phyloP scores from a whole-genome alignment of 2,113 vertebrate species.

The Syrmaticus mikado region DNA sequence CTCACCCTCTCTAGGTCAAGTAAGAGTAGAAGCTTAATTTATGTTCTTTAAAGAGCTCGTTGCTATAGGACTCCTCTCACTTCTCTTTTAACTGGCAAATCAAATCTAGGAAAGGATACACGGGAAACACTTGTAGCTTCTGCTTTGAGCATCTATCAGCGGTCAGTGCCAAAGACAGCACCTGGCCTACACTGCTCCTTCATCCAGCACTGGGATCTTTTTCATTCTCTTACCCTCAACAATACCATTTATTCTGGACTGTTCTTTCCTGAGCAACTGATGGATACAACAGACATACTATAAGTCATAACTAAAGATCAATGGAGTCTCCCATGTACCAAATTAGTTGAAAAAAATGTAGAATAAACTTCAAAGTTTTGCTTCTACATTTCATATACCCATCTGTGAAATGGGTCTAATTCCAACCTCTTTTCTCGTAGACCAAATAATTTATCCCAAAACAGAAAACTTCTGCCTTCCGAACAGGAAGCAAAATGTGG shows the following conservation, averaged over 20 bases:
- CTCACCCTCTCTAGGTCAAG: background rate
- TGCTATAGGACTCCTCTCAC: constrained; percentile 12
- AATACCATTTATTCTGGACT: background rate
- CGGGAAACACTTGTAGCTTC: background rate
- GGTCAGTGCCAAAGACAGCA: background rate
- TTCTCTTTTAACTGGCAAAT: background rate
- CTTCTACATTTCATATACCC: background rate
- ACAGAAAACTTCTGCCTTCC: background rate
- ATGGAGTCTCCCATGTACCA: background rate
- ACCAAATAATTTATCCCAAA: background rate
- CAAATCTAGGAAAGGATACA: background rate
- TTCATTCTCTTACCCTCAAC: background rate
- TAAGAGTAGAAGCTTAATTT: constrained; percentile 24
- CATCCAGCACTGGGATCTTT: background rate
- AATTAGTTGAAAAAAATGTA: background rate
- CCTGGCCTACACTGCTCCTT: background rate
- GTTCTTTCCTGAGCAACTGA: background rate
- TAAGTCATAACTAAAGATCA: background rate
- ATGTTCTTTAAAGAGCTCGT: constrained; percentile 19
- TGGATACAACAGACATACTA: background rate
- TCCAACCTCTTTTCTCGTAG: background rate
- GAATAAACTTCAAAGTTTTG: background rate
- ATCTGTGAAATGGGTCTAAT: background rate
- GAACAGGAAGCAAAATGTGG: background rate
- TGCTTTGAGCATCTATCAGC: background rate